These are phyloP conservation scores for Danionella cerebrum DNA, from an alignment of 2,113 vertebrate species.

Conservation along the genomic window DNA sequence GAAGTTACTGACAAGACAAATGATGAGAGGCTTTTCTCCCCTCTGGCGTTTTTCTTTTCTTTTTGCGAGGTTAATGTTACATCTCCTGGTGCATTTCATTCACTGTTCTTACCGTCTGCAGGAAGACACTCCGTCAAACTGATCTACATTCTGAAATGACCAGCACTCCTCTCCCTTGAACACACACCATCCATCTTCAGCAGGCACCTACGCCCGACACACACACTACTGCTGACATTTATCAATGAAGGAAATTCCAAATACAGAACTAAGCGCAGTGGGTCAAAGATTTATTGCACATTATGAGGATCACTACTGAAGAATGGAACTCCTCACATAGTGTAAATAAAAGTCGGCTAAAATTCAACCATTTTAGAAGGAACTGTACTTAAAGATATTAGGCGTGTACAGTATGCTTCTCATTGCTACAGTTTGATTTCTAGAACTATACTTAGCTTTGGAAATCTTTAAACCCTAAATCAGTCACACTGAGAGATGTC, in stretches of 20 bases:
- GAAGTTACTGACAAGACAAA: conserved; percentile 53
- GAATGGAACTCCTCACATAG: conserved; percentile 21
- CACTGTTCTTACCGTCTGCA: conserved; percentile 48
- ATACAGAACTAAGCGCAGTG: conserved; percentile 46
- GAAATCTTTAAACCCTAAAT: too few relatives aligned
- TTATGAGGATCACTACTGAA: conserved; percentile 41
- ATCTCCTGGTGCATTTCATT: conserved; percentile 59
- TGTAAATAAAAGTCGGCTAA: not conserved
- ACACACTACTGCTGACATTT: conserved; percentile 52
- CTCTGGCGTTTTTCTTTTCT: conserved; percentile 16
- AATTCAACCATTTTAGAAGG: not conserved
- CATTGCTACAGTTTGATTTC: too few relatives aligned
- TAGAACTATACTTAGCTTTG: too few relatives aligned
- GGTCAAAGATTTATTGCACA: conserved; percentile 49
- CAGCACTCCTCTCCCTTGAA: conserved; percentile 25
- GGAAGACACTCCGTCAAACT: conserved; percentile 55
- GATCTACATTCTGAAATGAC: conserved; percentile 54
- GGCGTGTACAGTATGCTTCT: too few relatives aligned
- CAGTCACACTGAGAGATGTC: too few relatives aligned
- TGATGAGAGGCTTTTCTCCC: conserved; percentile 38
- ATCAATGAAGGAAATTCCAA: conserved; percentile 51
- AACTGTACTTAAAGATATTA: too few relatives aligned
- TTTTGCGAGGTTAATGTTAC: conserved; percentile 53
- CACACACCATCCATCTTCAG: conserved; percentile 52
- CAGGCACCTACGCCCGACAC: conserved; percentile 44